These are phyloP conservation scores for Sarcophilus harrisii DNA, from an alignment of 2,797 vertebrate genomes.

Conservation along the genomic window DNA sequence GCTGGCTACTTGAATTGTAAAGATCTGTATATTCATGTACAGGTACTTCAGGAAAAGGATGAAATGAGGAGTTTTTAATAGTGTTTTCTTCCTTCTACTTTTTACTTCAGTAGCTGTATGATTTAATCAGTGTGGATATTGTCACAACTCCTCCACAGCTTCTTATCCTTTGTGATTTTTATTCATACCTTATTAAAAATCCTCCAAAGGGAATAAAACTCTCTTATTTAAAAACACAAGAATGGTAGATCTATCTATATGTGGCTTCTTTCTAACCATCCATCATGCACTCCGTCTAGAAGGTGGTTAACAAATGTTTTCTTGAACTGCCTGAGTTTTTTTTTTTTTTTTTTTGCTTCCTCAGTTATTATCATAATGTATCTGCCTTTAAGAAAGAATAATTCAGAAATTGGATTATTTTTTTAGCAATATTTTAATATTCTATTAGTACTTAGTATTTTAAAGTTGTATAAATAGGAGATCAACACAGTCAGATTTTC, in stretches of 20 bases:
- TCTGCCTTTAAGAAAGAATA: conserved; percentile 28
- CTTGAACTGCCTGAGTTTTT: background rate
- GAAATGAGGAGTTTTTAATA: conserved; percentile 40
- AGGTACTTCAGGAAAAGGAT: conserved; percentile 32
- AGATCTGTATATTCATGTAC: background rate
- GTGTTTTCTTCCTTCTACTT: conserved; percentile 4
- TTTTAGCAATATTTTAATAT: conserved; percentile 31
- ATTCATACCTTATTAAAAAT: background rate
- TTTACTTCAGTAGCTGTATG: conserved; percentile 20
- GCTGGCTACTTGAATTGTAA: conserved; percentile 27
- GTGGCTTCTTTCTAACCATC: background rate
- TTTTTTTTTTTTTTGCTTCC: background rate
- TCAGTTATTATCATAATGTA: background rate
- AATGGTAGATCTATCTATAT: background rate
- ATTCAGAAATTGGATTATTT: conserved; percentile 36
- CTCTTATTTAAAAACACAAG: background rate
- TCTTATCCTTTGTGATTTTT: background rate
- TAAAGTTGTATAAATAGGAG: conserved; percentile 64
- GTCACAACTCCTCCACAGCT: background rate
- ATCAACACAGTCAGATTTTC: conserved; percentile 42
- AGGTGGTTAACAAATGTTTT: conserved; percentile 33
- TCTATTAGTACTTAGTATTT: background rate
- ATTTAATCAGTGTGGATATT: background rate
- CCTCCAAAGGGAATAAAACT: background rate
- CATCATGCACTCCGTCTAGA: background rate